A percentile compares a stretch with the other conserved stretches of the same genome.
These are phyloP conservation scores for Clunio marinus DNA, from an alignment of 2,888 invertebrate genomes.

Conservation along the genomic window DNA sequence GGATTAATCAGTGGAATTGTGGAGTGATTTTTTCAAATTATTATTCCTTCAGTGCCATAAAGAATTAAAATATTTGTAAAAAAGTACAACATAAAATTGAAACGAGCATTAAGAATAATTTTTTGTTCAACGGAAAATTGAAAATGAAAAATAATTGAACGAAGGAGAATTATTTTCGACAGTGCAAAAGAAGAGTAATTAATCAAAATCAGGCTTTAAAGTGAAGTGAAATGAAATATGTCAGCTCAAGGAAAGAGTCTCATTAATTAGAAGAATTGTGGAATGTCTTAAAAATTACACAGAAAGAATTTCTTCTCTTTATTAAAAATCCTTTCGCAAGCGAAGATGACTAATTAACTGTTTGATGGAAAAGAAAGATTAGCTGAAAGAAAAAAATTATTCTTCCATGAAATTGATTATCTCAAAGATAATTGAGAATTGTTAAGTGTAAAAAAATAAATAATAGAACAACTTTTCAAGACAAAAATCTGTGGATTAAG, in stretches of 20 bases:
- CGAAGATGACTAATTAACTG: constrained; percentile 35
- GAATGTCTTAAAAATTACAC: background rate
- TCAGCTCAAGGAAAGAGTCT: background rate
- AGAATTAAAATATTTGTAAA: background rate
- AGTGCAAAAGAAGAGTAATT: background rate
- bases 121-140: background rate
- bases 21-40: background rate
- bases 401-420: constrained; percentile 23
- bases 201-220: too few relatives aligned
- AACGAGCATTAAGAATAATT: too few relatives aligned
- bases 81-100: background rate
- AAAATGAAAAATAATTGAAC: background rate
- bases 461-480: background rate
- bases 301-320: background rate
- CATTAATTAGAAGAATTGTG: background rate
- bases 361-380: too few relatives aligned
- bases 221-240: background rate
- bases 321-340: background rate
- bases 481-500: constrained; percentile 19
- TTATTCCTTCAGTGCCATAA: constrained; percentile 1
- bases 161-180: background rate
- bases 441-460: background rate
- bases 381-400: too few relatives aligned
- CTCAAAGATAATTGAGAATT: constrained; percentile 15
- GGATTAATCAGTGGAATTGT: background rate